These are phyloP conservation scores for Antennarius maculatus DNA, from an alignment of 2,797 vertebrate species.

Conservation along the genomic window DNA sequence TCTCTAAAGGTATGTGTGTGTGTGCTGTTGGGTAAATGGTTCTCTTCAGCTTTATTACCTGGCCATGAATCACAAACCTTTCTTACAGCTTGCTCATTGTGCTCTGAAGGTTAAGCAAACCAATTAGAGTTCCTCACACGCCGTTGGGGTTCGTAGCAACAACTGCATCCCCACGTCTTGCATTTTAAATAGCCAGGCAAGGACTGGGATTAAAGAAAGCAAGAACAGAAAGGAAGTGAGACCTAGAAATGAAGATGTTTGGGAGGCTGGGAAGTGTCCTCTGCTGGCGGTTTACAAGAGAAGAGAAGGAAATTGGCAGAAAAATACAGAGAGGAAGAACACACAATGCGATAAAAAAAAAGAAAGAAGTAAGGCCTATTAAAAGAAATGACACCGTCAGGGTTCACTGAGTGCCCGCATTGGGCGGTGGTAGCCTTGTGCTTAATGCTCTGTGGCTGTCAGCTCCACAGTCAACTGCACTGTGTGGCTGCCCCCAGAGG, in stretches of 20 bases:
- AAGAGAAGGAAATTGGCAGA: conserved; percentile 28
- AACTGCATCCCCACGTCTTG: conserved; percentile 69
- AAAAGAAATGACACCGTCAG: conserved; percentile 81
- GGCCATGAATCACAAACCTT: conserved; percentile 78
- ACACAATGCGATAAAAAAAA: conserved; percentile 39
- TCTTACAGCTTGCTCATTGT: conserved; percentile 81
- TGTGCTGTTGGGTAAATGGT: conserved; percentile 67
- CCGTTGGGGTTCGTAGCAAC: conserved; percentile 73
- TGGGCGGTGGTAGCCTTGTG: conserved; percentile 70
- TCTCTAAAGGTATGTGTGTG: conserved; percentile 52
- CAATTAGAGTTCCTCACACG: conserved; percentile 80
- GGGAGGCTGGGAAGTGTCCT: conserved; percentile 35
- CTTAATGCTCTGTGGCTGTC: conserved; percentile 78
- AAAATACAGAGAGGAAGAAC: conserved; percentile 31
- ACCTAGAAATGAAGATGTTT: conserved; percentile 30
- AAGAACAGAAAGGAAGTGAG: conserved; percentile 18
- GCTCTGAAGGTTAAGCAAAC: conserved; percentile 85
- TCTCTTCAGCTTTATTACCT: conserved; percentile 79
- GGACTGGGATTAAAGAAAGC: conserved; percentile 51
- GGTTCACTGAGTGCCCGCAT: conserved; percentile 71
- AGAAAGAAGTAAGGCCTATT: conserved; percentile 77
- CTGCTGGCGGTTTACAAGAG: conserved; percentile 18
- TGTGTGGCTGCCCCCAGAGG: conserved; percentile 70
- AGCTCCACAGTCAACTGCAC: conserved; percentile 69
- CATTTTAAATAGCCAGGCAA: conserved; percentile 75